phyloP scores from a whole-genome alignment of 2,113 vertebrate species.

The Boulengeromyrus knoepffleri region DNA sequence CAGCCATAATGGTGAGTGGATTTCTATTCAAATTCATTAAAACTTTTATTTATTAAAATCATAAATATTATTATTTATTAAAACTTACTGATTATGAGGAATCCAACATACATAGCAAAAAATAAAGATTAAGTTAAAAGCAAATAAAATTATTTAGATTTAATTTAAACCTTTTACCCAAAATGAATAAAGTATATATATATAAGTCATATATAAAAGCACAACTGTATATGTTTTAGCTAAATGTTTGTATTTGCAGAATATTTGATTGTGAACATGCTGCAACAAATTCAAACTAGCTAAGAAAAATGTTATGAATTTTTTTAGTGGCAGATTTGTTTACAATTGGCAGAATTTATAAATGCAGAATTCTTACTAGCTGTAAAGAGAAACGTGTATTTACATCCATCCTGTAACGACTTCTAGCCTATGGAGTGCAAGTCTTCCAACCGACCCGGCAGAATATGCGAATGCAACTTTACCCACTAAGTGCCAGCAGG shows the following conservation, averaged over 20 bases:
- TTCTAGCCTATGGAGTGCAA: neutral
- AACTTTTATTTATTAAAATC: no score
- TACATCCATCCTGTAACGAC: neutral
- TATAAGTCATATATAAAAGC: neutral
- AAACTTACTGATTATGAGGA: neutral
- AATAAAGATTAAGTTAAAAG: neutral
- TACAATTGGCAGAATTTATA: neutral
- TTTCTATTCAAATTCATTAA: neutral
- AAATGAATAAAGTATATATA: neutral
- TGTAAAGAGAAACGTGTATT: neutral
- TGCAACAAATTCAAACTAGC: neutral
- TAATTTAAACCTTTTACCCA: neutral
- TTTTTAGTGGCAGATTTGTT: neutral
- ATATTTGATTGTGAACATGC: neutral
- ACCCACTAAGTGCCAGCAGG: neutral
- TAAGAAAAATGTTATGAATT: neutral
- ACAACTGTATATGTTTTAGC: neutral
- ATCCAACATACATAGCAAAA: neutral
- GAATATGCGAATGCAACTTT: neutral
- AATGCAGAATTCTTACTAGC: neutral
- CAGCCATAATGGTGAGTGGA: neutral
- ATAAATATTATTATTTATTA: no score
- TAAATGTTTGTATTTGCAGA: neutral
- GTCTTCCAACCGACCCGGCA: neutral
- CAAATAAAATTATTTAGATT: neutral